These are phyloP conservation scores for Lethrus apterus DNA, from an alignment of 1,140 invertebrate species.

Conservation along the genomic window DNA sequence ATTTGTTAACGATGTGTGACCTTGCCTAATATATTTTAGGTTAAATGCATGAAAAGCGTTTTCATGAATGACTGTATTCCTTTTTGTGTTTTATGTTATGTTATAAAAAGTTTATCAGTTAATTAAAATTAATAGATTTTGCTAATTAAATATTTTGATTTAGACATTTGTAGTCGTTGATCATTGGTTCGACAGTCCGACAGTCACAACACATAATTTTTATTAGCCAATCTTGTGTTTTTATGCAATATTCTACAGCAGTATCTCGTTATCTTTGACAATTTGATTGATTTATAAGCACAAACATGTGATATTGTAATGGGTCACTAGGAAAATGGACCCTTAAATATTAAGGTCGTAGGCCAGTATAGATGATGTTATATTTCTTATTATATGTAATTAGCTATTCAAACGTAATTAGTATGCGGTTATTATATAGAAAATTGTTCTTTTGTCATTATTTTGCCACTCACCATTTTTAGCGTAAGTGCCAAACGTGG, in stretches of 20 bases:
- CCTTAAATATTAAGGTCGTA: slow-evolving; percentile 11
- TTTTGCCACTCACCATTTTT: slow-evolving; percentile 22
- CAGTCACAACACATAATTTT: not conserved
- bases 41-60: too few relatives aligned
- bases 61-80: too few relatives aligned
- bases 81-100: too few relatives aligned
- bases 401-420: slow-evolving; percentile 6
- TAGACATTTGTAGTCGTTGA: not conserved
- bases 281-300: slow-evolving; percentile 15
- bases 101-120: too few relatives aligned
- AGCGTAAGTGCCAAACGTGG: slow-evolving; percentile 15
- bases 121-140: too few relatives aligned
- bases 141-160: too few relatives aligned
- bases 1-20: too few relatives aligned
- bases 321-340: slow-evolving; percentile 18
- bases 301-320: slow-evolving; percentile 16
- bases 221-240: not conserved
- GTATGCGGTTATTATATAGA: slow-evolving; percentile 3
- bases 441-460: not conserved
- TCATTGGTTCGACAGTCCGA: not conserved
- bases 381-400: slow-evolving; percentile 7
- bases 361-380: slow-evolving; percentile 5
- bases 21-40: too few relatives aligned
- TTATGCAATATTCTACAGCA: slow-evolving; percentile 1
- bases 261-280: slow-evolving; percentile 1